Evolutionary conservation across 2,888 invertebrate species (phyloP), one percentile per base, ranked within the genome.

Genomic region (Cryptocheilus praepositus): DNA sequence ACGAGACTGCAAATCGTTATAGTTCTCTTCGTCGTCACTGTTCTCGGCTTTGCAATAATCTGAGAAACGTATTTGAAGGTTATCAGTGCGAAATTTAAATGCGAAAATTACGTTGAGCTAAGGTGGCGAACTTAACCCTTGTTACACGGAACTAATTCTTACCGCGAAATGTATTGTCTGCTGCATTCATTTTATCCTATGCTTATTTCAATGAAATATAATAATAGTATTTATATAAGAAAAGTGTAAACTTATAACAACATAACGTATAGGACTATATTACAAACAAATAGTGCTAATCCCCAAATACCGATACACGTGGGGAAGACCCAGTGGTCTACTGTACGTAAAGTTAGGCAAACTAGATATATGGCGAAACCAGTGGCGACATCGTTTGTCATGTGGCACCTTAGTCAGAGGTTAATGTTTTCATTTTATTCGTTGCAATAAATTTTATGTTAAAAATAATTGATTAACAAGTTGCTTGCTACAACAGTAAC

Each of bases 1-100:
- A 44, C 80, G 71, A 3, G 83, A 75, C 59, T 86, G 85, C 49
- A 86, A 13, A 46, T 86, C 83, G 46, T 56, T 62, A 13, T 75
- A 76, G 8, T 63, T 28, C 36, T 74, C 74, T 15, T 71, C 76
- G 2, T 79, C 78, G 0, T 74, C 71, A 0, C 60, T 58, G 18
- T 76, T 71, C 5, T 78, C 71, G 3, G 51, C 71, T 18, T 67
- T 77, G 18, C 59, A 67, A 43, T 67, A 73, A 71, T 76, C 76
- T 76, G 19, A 0, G 59, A 72, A 5, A 61, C 15, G 15, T 16
- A 28, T 11, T 25, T 4, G 15, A n/a, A 19, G 28, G 3, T 22
- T 52, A 56, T 28, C 21, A 15, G 19, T 8, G 22, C 5, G 15
- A 18, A 22, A 13, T 52, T 21, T 16, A 52, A n/a, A 52, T 18